phyloP scores from a whole-genome alignment of 2,113 vertebrate species.

The Bubo scandiacus region DNA sequence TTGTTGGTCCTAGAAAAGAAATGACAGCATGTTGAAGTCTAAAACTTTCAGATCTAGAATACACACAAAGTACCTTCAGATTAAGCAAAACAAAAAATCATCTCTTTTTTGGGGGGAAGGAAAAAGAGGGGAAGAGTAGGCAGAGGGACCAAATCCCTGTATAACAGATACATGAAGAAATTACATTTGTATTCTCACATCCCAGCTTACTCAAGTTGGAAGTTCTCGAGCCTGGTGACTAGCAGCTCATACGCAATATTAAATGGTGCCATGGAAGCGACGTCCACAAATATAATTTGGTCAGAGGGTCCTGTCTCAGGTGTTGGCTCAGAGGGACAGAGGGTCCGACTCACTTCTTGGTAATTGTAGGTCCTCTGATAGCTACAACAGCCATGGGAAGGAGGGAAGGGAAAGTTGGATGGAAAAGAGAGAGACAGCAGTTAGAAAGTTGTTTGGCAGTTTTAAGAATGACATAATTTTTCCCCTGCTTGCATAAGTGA shows the following conservation, averaged over 20 bases:
- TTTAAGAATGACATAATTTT: not conserved
- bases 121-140: not conserved
- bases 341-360: conserved; percentile 82
- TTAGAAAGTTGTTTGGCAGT: not conserved
- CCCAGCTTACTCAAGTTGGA: conserved; percentile 77
- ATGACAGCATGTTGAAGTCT: not conserved
- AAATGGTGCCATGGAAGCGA: conserved; percentile 79
- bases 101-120: not conserved
- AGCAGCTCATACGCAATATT: conserved; percentile 72
- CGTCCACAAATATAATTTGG: conserved; percentile 76
- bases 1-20: conserved; percentile 73
- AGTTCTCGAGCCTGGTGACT: conserved; percentile 75
- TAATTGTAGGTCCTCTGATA: conserved; percentile 80
- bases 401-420: not conserved
- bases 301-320: conserved; percentile 66
- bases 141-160: not conserved
- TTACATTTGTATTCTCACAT: not conserved
- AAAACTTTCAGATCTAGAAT: not conserved
- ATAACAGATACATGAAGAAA: not conserved
- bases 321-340: conserved; percentile 77
- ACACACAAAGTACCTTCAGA: not conserved
- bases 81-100: not conserved
- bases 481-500: not conserved
- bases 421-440: not conserved
- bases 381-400: conserved; percentile 29